Base-by-base conservation (phyloP, 1,140 invertebrate genomes). In the Zaprionus kolodkinae region DNA sequence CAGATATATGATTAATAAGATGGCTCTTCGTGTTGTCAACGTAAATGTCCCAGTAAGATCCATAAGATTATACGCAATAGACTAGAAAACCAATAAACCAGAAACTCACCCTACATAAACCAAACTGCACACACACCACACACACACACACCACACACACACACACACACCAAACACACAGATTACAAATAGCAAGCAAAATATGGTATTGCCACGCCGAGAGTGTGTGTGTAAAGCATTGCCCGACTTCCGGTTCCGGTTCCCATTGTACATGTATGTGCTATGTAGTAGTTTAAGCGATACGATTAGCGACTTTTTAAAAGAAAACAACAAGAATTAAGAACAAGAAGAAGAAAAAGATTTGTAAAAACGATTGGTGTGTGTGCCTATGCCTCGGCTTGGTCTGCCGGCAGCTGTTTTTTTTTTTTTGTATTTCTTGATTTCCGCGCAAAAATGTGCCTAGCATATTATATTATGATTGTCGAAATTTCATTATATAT, bases 41-140 rank as follows among this genome's bases (percentile, higher is more conserved):
- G 40, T 50, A 48, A 61, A 33, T 45, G 27, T 43, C 43, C 35
- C 54, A 56, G 17, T 27, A 33, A 45, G 63, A 71, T 54, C 17
- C 40, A 33, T 36, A 59, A 65, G 48, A 59, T 36, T 7, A 72
- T 50, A 50, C 25, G 52, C 62, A 72, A 66, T 66, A 72, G 61
- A 72, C 21, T 66, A 65, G 6, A 48, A 30, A 30, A 30, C 27
- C 21, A 21, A 21, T n/a, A 43, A 15, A 54, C 9, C 15, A 12
- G 17, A 48, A 48, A 48, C n/a, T 45, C 30, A 63, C n/a, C 11
- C 9, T 36, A 30, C 35, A 40, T 6, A 52, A 10, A 55, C 17
- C 25, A n/a, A 48, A n/a, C 7, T n/a, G 36, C 36, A 38, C 25
- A 3, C 7, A 38, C 21, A 62, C 27, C 2, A 6, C n/a, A 25